Evolutionary conservation across 2,797 vertebrate species (phyloP).

Genomic region (Poecile montanus): DNA sequence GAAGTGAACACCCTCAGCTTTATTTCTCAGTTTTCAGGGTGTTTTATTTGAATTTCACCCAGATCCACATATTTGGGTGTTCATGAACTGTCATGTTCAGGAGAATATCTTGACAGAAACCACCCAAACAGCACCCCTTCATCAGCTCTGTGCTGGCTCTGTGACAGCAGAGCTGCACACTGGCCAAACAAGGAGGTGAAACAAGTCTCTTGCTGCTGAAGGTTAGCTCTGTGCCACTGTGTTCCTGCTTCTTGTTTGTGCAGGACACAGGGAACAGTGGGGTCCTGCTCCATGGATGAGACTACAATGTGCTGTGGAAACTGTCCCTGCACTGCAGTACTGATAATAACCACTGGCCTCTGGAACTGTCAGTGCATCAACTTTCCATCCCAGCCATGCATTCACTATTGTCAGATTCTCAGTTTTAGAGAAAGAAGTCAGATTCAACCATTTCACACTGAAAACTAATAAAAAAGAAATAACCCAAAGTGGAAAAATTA

Average conservation of each 20-base stretch:
- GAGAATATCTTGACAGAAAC: neutral
- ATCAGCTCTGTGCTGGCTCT: neutral
- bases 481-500: constrained; percentile 33
- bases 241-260: neutral
- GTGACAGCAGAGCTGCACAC: neutral
- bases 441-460: neutral
- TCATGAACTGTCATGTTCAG: neutral
- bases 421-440: neutral
- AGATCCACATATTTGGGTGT: neutral
- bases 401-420: neutral
- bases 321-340: neutral
- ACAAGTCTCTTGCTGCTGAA: rapidly evolving
- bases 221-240: neutral
- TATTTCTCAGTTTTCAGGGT: too few relatives aligned
- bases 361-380: neutral
- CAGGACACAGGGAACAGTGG: neutral
- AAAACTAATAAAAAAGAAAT: constrained; percentile 34
- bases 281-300: neutral
- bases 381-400: neutral
- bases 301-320: neutral
- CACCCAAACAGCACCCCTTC: neutral
- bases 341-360: neutral
- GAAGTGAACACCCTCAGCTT: neutral
- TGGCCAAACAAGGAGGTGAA: neutral
- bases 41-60: neutral